A percentile compares a stretch with the other conserved stretches of the same genome.
Conservation (phyloP, 2,113 vertebrate genomes). For the Scytalopus superciliaris region DNA sequence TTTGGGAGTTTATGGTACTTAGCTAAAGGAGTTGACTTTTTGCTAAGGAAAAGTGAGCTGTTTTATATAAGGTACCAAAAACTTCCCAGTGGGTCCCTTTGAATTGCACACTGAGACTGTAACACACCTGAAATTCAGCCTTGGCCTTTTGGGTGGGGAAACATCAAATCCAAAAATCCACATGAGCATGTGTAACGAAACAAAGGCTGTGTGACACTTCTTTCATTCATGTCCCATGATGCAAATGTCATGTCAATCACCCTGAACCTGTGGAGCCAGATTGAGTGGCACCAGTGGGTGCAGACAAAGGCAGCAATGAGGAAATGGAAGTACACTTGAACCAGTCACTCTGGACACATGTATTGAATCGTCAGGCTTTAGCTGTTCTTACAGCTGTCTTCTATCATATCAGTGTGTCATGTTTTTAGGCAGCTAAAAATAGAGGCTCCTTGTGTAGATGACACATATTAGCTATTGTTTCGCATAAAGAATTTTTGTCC, state of each 20-base stretch:
- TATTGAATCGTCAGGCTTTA: background rate
- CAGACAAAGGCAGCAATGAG: background rate
- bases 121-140: background rate
- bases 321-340: background rate
- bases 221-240: background rate
- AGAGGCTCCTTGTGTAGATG: background rate
- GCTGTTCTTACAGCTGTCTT: background rate
- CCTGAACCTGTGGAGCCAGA: background rate
- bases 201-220: background rate
- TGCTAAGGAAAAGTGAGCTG: background rate
- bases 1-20: background rate
- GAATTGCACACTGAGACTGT: background rate
- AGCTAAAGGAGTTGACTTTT: background rate
- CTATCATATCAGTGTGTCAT: background rate
- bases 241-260: background rate
- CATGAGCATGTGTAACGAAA: background rate
- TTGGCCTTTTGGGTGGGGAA: background rate
- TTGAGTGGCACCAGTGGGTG: background rate
- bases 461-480: background rate
- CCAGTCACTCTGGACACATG: background rate
- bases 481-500: background rate
- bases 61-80: background rate
- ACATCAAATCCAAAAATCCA: background rate
- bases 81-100: background rate
- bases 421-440: conserved; percentile 11